Evolutionary conservation across 2,888 invertebrate species (phyloP), one percentile per base, ranked within the genome.

Genomic region (Sarcophaga subvicina): DNA sequence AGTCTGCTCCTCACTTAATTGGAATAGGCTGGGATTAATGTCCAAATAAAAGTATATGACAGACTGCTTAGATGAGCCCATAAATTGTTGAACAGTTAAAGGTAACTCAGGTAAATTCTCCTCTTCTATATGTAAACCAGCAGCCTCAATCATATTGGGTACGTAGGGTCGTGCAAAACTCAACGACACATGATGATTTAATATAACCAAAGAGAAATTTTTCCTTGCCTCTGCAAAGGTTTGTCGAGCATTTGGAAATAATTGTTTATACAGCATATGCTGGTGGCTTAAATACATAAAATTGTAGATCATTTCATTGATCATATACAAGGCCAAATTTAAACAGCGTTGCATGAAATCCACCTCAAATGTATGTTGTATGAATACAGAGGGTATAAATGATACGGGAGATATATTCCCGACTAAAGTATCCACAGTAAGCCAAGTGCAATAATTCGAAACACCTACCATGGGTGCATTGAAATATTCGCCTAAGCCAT

Each of bases 11-110:
- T 64, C 10, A 37, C 37, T 88, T 91, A 0, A 93, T 67, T 37
- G 90, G 90, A 11, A 93, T 85, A 70, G 89, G 88, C 54, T 89
- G 90, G 69, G 47, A 89, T 92, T 93, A 0, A 91, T 90, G 2
- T 94, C 94, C 90, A 94, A 90, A 2, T 94, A 93, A 86, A 94
- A 94, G 82, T 93, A 93, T 12, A 94, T 91, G 0, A 92, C 94
- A 4, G 94, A 94, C 20, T 94, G 88, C 5, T 87, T 81, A 0
- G 94, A 92, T 0, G 90, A 89, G 76, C 94, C 93, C 5, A 94
- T 88, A 69, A 93, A 93, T 6, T 90, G 88, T 73, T 93, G 90
- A 5, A 94, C 87, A 59, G 93, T 91, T 60, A 83, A 80, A 0
- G 93, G 92, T 60, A 93, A 76, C 3, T 90, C 89, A 0, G 89